Evolutionary conservation across 2,113 vertebrate genomes (phyloP), one percentile per base, ranked within the genome.

Genomic region (Hemibates koningsi): DNA sequence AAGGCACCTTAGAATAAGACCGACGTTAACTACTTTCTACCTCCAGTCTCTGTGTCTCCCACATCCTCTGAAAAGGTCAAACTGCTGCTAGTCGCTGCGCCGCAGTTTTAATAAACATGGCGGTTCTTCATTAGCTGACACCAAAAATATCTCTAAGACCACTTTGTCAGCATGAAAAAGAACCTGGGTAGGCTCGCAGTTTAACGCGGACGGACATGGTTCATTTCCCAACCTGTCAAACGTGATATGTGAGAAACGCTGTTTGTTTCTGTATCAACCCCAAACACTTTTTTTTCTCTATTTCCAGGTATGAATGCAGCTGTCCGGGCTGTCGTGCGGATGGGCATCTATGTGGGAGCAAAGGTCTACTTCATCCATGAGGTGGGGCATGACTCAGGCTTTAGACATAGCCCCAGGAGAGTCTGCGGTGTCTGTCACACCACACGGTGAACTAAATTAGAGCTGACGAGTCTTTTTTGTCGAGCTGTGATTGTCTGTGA

Each of bases 361-460:
- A 95, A 95, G 80, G 94, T 95, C 81, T 95, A 91, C 91, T 95
- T 95, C 84, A 94, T 95, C 91, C 89, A 95, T 5, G 95, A 95
- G 95, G 95, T 95, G 87, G 93, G 90, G 10, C 38, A 1, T 5
- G 43, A 10, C 66, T 85, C 57, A 16, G 45, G 8, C 32, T 86
- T 16, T 59, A 45, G 32, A n/a, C 32, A 2, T 11, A 11, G 27
- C 80, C 45, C 6, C 82, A 3, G 76, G 76, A 48, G 38, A 29
- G 50, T 59, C 71, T 73, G 73, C 48, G 3, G 27, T 4, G 6
- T 19, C 32, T 13, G 4, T 52, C 21, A 16, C 24, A 1, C 29
- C 63, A 13, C 7, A 43, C 41, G 10, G 0, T 0, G 4, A 66
- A 27, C 10, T 36, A 16, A 38, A 85, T 32, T 3, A 24, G 7